Conservation (phyloP, 1,140 invertebrate genomes). For the Nixonia krombeini region DNA sequence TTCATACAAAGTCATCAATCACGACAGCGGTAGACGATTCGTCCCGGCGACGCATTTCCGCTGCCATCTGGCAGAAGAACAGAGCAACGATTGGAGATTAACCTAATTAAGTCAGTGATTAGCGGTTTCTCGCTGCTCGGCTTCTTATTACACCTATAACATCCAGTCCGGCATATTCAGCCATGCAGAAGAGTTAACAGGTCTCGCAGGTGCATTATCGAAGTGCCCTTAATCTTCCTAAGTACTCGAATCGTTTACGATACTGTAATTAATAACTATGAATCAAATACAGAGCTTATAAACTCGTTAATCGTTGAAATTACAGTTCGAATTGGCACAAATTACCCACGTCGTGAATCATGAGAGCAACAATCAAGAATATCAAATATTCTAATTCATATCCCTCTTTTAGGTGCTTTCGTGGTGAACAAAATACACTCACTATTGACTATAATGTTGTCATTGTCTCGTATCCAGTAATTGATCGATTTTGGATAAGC, state of each 20-base stretch:
- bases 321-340: too few species aligned
- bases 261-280: too few species aligned
- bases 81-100: slow-evolving; percentile 45
- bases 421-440: too few species aligned
- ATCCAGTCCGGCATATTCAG: slow-evolving; percentile 39
- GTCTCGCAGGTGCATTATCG: slow-evolving; percentile 33
- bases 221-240: slow-evolving; percentile 9
- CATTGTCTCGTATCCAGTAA: slow-evolving; percentile 85
- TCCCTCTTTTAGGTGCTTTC: too few species aligned
- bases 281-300: too few species aligned
- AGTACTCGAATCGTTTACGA: slow-evolving; percentile 21
- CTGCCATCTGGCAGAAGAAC: slow-evolving; percentile 9
- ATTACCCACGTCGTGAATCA: too few species aligned
- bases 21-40: slow-evolving; percentile 36
- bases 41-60: not conserved
- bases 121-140: slow-evolving; percentile 44
- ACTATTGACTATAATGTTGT: slow-evolving; percentile 84
- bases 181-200: slow-evolving; percentile 36
- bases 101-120: slow-evolving; percentile 55
- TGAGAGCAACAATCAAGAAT: too few species aligned
- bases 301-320: too few species aligned
- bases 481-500: slow-evolving; percentile 90
- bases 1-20: slow-evolving; percentile 33
- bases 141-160: slow-evolving; percentile 48
- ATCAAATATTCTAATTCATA: too few species aligned